Conservation (phyloP, 1,140 invertebrate genomes). For the Pseudoatta argentina region DNA sequence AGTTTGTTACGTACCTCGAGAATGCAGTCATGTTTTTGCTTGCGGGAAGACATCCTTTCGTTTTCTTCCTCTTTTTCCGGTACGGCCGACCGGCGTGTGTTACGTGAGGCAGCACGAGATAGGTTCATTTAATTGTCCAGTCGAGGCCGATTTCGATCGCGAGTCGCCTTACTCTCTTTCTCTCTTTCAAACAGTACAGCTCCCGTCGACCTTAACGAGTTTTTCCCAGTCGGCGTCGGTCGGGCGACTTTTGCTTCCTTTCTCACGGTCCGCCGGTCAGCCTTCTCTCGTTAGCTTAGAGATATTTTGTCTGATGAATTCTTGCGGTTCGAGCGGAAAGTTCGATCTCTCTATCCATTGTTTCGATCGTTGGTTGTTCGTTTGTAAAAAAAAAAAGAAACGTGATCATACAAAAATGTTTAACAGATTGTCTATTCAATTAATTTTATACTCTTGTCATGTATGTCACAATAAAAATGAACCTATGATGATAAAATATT, state of each 20-base stretch:
- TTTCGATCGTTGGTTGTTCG: conserved; percentile 7
- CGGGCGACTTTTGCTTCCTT: conserved; percentile 64
- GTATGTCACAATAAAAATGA: neutral
- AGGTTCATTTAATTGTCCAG: conserved; percentile 54
- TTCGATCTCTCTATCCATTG: conserved; percentile 32
- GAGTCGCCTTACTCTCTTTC: neutral
- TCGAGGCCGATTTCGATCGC: conserved; percentile 37
- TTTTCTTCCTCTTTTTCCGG: neutral
- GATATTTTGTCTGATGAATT: conserved; percentile 35
- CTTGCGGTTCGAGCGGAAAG: conserved; percentile 40
- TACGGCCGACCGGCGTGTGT: neutral
- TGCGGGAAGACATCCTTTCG: neutral
- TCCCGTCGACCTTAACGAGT: conserved; percentile 59
- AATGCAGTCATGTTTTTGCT: neutral
- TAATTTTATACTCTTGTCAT: neutral
- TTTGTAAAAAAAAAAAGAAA: conserved; percentile 13
- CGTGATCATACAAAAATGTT: neutral
- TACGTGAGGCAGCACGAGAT: neutral
- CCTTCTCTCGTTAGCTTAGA: conserved; percentile 49
- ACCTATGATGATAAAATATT: neutral
- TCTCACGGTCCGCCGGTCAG: conserved; percentile 65
- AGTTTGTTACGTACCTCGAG: neutral
- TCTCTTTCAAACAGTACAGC: neutral
- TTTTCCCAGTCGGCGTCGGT: conserved; percentile 62
- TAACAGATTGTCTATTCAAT: neutral